phyloP scores from a whole-genome alignment of 1,140 invertebrate genomes.

The Meloidogyne exigua region DNA sequence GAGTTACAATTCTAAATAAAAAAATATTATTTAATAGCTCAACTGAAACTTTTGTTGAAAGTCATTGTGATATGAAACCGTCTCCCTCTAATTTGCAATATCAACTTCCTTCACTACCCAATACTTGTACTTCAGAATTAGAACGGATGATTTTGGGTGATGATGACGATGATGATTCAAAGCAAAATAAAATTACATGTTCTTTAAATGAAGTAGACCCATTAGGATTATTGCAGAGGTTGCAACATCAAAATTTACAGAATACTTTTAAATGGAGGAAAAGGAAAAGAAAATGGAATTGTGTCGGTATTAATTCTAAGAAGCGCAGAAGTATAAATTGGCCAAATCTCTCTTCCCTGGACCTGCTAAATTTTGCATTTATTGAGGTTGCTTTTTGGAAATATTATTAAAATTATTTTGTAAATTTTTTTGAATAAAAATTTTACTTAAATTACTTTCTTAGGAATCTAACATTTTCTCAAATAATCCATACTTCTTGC shows the following conservation, averaged over 20 bases:
- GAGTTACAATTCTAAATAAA: too few species aligned
- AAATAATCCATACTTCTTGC: neutral
- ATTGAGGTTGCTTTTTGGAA: neutral
- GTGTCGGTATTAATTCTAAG: neutral
- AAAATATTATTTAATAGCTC: neutral
- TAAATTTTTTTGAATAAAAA: too few species aligned
- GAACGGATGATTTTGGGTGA: neutral
- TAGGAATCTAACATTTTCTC: constrained; percentile 15
- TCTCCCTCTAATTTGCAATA: neutral
- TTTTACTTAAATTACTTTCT: neutral
- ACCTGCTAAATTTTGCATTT: constrained; percentile 4
- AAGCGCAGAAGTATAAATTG: neutral
- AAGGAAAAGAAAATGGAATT: neutral
- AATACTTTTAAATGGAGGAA: neutral
- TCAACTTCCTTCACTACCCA: neutral
- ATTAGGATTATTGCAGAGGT: neutral
- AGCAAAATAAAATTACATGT: neutral
- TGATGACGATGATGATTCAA: neutral
- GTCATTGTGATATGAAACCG: neutral
- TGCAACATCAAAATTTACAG: neutral
- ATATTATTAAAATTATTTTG: neutral
- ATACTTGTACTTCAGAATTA: neutral
- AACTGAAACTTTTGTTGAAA: neutral
- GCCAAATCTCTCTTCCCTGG: neutral
- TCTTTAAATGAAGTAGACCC: neutral